Evolutionary conservation across 2,113 vertebrate species (phyloP).

Genomic region (Serilophus lunatus): DNA sequence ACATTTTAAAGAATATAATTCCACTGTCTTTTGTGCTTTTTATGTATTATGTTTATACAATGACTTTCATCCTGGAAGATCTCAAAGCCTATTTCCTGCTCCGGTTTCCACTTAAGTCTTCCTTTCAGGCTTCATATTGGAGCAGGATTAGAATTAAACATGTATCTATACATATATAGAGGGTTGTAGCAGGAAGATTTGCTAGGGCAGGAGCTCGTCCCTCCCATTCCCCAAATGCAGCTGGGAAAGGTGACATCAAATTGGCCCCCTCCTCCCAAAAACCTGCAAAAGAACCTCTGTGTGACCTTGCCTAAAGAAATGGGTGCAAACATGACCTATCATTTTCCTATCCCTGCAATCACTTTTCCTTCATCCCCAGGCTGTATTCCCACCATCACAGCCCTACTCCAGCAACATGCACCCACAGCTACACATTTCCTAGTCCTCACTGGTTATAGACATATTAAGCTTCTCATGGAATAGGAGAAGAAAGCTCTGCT

Average conservation of each 20-base stretch:
- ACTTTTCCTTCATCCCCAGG: background rate
- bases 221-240: fast-evolving
- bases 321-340: background rate
- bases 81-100: background rate
- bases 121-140: background rate
- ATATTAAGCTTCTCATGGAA: slow-evolving; percentile 1
- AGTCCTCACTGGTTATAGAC: background rate
- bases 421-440: background rate
- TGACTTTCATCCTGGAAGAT: background rate
- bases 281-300: background rate
- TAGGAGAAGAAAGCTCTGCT: background rate
- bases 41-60: background rate
- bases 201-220: background rate
- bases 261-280: background rate
- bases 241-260: background rate
- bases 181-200: background rate
- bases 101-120: background rate
- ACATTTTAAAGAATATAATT: slow-evolving; percentile 41
- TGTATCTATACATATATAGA: background rate
- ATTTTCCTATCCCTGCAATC: background rate
- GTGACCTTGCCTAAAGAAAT: background rate
- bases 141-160: background rate
- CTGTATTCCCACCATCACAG: fast-evolving
- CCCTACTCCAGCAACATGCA: fast-evolving
- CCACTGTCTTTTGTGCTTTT: background rate